These are phyloP conservation scores for Tylochromis polylepis DNA, from an alignment of 2,113 vertebrate species.

Conservation along the genomic window DNA sequence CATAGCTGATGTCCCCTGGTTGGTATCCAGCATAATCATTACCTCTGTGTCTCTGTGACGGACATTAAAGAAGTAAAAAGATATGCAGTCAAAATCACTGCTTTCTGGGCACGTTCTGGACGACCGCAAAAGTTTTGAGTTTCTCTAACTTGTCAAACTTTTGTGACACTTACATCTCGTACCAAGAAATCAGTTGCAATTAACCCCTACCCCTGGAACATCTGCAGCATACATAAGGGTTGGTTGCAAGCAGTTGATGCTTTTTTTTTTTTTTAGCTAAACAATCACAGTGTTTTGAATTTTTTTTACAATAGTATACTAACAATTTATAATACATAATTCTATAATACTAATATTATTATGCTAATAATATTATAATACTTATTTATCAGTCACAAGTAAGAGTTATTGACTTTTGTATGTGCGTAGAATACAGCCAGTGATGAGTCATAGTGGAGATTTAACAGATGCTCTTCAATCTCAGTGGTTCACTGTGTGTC, in stretches of 20 bases:
- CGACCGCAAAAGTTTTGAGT: no score
- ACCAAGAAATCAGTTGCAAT: not conserved
- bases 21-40: slow-evolving; percentile 10
- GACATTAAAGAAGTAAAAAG: not conserved
- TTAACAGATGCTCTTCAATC: not conserved
- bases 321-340: not conserved
- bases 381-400: not conserved
- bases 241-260: not conserved
- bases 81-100: not conserved
- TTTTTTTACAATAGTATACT: not conserved
- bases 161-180: not conserved
- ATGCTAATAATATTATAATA: not conserved
- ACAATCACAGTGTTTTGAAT: not conserved
- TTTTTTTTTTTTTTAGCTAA: not conserved
- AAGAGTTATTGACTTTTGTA: not conserved
- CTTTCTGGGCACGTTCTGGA: not conserved
- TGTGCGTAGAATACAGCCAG: not conserved
- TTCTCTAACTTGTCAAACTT: not conserved
- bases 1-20: not conserved
- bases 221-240: not conserved
- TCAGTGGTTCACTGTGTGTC: not conserved
- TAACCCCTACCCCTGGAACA: not conserved
- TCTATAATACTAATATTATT: no score
- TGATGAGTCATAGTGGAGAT: not conserved
- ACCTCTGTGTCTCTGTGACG: not conserved